Conservation (phyloP, 2,888 invertebrate genomes). For the Bombylius discolor region DNA sequence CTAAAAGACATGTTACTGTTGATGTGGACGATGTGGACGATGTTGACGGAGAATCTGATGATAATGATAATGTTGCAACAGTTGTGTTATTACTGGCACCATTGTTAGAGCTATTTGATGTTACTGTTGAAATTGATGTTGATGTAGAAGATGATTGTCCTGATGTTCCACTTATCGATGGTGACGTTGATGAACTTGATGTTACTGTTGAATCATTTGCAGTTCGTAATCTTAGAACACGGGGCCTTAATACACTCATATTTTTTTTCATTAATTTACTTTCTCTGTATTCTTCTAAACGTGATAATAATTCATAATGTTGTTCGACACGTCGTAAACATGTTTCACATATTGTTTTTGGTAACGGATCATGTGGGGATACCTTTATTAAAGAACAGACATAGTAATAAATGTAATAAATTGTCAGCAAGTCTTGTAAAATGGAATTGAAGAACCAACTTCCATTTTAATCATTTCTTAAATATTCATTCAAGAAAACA, state of each 20-base stretch:
- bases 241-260: not conserved
- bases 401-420: too few species aligned
- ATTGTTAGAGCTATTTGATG: too few species aligned
- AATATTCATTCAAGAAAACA: too few species aligned
- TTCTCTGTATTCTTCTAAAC: slow-evolving; percentile 16
- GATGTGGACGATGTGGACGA: not conserved
- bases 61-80: too few species aligned
- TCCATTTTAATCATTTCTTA: too few species aligned
- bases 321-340: slow-evolving; percentile 49
- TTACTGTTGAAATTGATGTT: not conserved
- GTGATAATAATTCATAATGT: slow-evolving; percentile 36
- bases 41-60: too few species aligned
- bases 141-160: not conserved
- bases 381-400: slow-evolving; percentile 33
- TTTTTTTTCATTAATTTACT: not conserved
- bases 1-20: not conserved
- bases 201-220: not conserved
- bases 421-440: too few species aligned
- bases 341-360: slow-evolving; percentile 53
- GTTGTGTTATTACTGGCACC: too few species aligned
- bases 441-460: too few species aligned
- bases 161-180: not conserved
- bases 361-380: slow-evolving; percentile 49
- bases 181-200: not conserved
- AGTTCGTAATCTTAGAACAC: not conserved